Evolutionary conservation across 2,797 vertebrate genomes (phyloP).

Genomic region (Pangasius mekongensis): DNA sequence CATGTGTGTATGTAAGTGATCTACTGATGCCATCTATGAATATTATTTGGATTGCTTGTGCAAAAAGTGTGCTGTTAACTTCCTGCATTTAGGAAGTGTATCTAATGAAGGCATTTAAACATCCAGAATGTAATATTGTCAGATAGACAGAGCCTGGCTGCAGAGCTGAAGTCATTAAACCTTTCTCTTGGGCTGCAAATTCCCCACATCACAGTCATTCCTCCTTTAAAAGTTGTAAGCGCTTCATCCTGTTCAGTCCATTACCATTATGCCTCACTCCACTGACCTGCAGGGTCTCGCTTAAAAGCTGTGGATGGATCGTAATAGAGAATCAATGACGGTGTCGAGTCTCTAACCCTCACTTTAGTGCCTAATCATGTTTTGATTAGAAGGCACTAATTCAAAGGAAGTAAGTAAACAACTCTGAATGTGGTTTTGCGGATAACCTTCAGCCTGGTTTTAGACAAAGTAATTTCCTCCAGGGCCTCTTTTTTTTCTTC

Average conservation of each 20-base stretch:
- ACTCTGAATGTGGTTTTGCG: background rate
- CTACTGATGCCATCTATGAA: background rate
- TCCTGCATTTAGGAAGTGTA: background rate
- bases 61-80: background rate
- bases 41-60: background rate
- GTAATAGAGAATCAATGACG: slow-evolving; percentile 19
- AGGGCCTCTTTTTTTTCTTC: background rate
- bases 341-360: slow-evolving; percentile 2
- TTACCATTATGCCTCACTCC: background rate
- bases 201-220: background rate
- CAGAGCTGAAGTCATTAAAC: slow-evolving; percentile 3
- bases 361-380: slow-evolving; percentile 1
- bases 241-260: background rate
- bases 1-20: background rate
- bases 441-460: slow-evolving; percentile 25
- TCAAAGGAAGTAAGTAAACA: slow-evolving; percentile 13
- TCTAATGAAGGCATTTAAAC: slow-evolving; percentile 12
- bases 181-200: background rate
- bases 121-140: background rate
- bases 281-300: background rate
- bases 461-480: background rate
- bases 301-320: slow-evolving; percentile 10
- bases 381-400: slow-evolving; percentile 25
- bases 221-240: slow-evolving; percentile 10
- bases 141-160: background rate